phyloP scores from a whole-genome alignment of 2,113 vertebrate genomes.

The Protobothrops mucrosquamatus region DNA sequence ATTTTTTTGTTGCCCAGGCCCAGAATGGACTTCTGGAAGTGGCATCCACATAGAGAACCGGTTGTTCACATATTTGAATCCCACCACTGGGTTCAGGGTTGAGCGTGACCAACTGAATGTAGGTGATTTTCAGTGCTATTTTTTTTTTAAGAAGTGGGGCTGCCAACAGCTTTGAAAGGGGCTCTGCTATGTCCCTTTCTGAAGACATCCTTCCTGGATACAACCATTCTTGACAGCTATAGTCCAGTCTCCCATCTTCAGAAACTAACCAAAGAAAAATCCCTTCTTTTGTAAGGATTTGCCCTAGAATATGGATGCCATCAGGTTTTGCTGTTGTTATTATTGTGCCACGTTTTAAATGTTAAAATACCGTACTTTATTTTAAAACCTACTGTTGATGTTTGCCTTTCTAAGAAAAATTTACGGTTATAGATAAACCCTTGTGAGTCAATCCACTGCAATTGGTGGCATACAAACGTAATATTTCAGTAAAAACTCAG shows the following conservation, averaged over 20 bases:
- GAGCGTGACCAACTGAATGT: background rate
- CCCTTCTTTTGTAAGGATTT: background rate
- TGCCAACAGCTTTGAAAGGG: background rate
- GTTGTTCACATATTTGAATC: too few relatives aligned
- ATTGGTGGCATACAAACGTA: background rate
- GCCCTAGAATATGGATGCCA: background rate
- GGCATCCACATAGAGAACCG: too few relatives aligned
- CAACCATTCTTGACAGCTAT: background rate
- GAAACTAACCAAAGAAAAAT: background rate
- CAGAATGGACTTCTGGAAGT: too few relatives aligned
- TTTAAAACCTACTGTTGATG: background rate
- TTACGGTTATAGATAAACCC: background rate
- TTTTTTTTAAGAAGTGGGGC: background rate
- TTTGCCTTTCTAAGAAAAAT: background rate
- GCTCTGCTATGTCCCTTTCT: background rate
- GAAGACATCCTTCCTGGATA: background rate
- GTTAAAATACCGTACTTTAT: background rate
- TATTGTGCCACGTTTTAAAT: background rate
- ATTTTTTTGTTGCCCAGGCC: too few relatives aligned
- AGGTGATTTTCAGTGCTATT: background rate
- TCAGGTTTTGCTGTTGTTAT: background rate
- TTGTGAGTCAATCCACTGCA: background rate
- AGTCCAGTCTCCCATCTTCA: background rate
- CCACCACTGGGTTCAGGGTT: background rate
- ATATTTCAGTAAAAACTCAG: background rate